These are phyloP conservation scores for Lycaena phlaeas DNA, from an alignment of 2,888 invertebrate species.

Conservation along the genomic window DNA sequence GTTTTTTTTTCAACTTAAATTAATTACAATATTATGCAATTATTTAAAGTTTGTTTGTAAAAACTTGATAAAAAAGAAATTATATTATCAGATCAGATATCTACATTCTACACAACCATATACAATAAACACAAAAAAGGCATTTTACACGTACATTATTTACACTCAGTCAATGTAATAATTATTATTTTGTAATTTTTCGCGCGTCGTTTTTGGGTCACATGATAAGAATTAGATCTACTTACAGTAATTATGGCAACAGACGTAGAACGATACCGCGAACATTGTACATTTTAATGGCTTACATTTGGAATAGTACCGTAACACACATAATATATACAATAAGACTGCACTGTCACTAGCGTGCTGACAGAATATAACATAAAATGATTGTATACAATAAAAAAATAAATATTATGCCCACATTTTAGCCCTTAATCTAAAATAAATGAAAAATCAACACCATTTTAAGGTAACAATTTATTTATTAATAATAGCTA, in stretches of 20 bases:
- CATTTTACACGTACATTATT: slow-evolving; percentile 23
- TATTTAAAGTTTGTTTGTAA: too few relatives aligned
- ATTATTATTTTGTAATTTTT: neutral
- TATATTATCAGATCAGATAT: slow-evolving; percentile 3
- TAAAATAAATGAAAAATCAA: too few relatives aligned
- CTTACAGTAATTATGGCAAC: neutral
- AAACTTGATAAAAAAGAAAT: slow-evolving; percentile 4
- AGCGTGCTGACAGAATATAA: neutral
- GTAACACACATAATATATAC: neutral
- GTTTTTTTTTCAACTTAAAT: too few relatives aligned
- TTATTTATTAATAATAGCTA: too few relatives aligned
- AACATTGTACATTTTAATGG: neutral
- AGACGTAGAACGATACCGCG: neutral
- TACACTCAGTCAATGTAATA: slow-evolving; percentile 40
- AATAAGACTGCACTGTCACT: neutral
- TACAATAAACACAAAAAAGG: neutral
- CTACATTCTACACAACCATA: slow-evolving; percentile 8
- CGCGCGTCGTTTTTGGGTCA: neutral
- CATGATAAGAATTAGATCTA: neutral
- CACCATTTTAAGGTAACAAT: too few relatives aligned
- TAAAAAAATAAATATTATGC: too few relatives aligned
- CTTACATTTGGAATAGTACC: neutral
- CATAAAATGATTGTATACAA: neutral
- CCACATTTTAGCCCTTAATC: too few relatives aligned
- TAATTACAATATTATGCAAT: too few relatives aligned